Evolutionary conservation across 2,113 vertebrate genomes (phyloP), one percentile per base, ranked within the genome.

Genomic region (Dermatemys mawii): DNA sequence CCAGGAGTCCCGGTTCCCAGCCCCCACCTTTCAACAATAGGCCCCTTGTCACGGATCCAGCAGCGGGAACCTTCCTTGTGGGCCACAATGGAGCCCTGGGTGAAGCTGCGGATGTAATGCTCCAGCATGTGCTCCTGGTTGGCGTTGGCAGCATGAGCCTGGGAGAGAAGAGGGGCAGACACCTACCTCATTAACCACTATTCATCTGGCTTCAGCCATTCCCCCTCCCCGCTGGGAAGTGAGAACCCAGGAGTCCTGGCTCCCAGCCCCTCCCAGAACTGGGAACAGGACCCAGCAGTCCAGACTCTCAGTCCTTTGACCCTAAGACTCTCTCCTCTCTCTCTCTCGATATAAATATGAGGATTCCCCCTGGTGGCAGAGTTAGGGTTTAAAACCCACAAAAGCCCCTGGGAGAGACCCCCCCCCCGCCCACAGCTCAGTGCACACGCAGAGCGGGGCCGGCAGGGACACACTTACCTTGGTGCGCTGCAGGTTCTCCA

Each of bases 21-120:
- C n/a, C 10, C 96, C 89, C 92, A 99, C 99, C 99, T 99, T 97
- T 99, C 99, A 53, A 99, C 99, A 26, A 99, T 99, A 73, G 99
- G 99, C 44, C 99, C 98, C 92, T 99, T 99, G 97, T 99, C 99
- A 94, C 98, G 99, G 84, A 99, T 99, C 99, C 99, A 99, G 96
- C 97, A 98, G 83, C 99, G 98, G 0, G 99, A 99, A 80, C 99
- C 99, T 87, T 98, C 98, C 97, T 99, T 99, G 91, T 99, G 99
- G 49, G 99, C 98, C 1, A 98, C 98, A 8, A 99, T 94, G 10
- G 99, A 99, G 26, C 99, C 99, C 2, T 98, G 98, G 16, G 96
- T 98, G 97, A 99, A 99, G 95, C 99, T 99, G 26, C 97, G 97
- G 0, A 92, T 76, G 87, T 99, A 99, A 87, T 99, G 98, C 51